Evolutionary conservation across 2,888 invertebrate genomes (phyloP), one percentile per base, ranked within the genome.

Genomic region (Leptopilina drosophilae): DNA sequence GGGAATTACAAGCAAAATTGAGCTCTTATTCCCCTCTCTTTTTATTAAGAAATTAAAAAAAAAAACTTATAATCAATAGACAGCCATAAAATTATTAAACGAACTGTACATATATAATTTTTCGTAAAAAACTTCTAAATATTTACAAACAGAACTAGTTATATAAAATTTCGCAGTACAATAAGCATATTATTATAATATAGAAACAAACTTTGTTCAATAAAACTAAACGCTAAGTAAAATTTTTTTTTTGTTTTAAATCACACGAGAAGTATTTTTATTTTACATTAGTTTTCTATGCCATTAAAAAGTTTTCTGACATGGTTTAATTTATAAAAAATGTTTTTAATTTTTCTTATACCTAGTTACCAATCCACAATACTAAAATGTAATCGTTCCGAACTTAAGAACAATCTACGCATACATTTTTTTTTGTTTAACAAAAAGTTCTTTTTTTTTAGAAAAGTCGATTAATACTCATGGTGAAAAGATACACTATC

Each of bases 381-480:
- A 73, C 69, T 73, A 73, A 56, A 69, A 56, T 56, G 56, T 67
- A 49, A 49, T 67, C 67, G 20, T 46, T 67, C 20, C 20, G 56
- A 73, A 73, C 73, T 56, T 56, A 56, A 56, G 73, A 33, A 59
- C 73, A 73, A 73, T 73, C 73, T 59, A 73, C 56, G n/a, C 49
- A 49, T 49, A 49, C 12, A 49, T 9, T 49, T 49, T 12, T 2
- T 49, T 49, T 49, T 33, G 5, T 20, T 20, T 20, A 33, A 33
- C 33, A 33, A 42, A 42, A n/a, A n/a, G 0, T 40, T 56, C n/a
- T 14, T 73, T 11, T 69, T 73, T 11, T 69, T 56, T 56, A 53
- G 33, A 73, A 73, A 73, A 73, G 26, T 59, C 33, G 33, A 73
- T 56, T 73, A 73, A 73, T 73, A 73, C 56, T 73, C 73, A 73